Conservation (phyloP, 92 coral and sea anemone genomes). For the Muricea muricata region DNA sequence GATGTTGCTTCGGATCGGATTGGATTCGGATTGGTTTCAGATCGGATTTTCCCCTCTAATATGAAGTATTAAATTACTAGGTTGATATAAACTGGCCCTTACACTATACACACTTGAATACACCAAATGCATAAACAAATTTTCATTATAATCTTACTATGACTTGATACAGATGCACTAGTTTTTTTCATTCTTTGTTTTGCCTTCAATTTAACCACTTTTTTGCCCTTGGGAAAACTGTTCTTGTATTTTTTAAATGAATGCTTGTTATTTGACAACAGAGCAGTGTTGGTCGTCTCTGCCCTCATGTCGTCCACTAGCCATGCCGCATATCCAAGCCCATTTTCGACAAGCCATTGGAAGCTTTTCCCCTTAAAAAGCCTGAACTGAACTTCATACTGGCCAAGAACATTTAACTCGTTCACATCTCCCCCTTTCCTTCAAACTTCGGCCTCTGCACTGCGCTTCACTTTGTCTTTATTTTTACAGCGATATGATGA, state of each 20-base stretch:
- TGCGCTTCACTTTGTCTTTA: background rate
- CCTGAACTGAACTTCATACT: conserved; percentile 42
- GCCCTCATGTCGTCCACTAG: conserved; percentile 48
- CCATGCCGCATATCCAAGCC: conserved; percentile 58
- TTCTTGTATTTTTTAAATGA: background rate
- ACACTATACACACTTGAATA: too few relatives aligned
- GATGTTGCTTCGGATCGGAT: too few relatives aligned
- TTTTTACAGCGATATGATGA: background rate
- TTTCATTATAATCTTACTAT: background rate
- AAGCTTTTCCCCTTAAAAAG: conserved; percentile 38
- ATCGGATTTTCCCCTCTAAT: too few relatives aligned
- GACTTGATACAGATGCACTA: background rate
- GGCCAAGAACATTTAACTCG: conserved; percentile 12
- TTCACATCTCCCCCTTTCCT: background rate
- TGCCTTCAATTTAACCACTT: background rate
- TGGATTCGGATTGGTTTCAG: too few relatives aligned
- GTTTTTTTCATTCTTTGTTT: background rate
- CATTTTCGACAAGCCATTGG: conserved; percentile 55
- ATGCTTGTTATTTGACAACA: conserved; percentile 40
- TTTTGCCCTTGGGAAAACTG: background rate
- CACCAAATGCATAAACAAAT: too few relatives aligned
- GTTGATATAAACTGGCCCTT: too few relatives aligned
- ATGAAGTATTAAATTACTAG: too few relatives aligned
- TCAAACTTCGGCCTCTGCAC: background rate
- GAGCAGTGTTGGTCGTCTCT: conserved; percentile 31